phyloP scores from a whole-genome alignment of 2,888 invertebrate genomes.

The Eupsilia transversa region DNA sequence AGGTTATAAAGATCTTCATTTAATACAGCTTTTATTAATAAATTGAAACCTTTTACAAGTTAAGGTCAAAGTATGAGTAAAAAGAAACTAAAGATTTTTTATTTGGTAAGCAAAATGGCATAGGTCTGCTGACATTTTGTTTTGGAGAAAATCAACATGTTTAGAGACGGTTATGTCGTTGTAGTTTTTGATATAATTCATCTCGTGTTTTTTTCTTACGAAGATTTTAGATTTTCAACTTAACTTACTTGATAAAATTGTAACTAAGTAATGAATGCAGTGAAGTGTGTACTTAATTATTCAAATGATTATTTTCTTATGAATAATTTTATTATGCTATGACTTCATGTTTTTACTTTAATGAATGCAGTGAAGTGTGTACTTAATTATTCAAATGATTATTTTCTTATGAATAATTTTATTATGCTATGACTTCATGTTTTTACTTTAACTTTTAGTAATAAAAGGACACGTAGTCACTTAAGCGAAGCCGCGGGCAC shows the following conservation, averaged over 20 bases:
- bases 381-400: not conserved
- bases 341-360: no score
- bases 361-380: not conserved
- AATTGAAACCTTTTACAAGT: not conserved
- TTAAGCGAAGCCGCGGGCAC: not conserved
- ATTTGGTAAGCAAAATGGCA: not conserved
- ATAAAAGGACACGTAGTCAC: not conserved
- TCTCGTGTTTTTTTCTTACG: not conserved
- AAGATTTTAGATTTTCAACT: not conserved
- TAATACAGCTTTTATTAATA: conserved; percentile 5
- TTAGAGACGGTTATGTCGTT: not conserved
- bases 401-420: no score
- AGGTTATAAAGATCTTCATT: not conserved
- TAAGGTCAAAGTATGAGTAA: not conserved
- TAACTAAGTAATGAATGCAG: not conserved
- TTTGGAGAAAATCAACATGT: not conserved
- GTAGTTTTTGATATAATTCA: not conserved
- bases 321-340: no score
- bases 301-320: not conserved
- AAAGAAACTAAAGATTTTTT: not conserved
- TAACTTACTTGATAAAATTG: not conserved
- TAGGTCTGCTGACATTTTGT: not conserved
- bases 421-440: not conserved
- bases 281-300: not conserved
- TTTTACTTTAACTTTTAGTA: not conserved